Conservation (phyloP, 2,113 vertebrate genomes). For the Rallus limicola region DNA sequence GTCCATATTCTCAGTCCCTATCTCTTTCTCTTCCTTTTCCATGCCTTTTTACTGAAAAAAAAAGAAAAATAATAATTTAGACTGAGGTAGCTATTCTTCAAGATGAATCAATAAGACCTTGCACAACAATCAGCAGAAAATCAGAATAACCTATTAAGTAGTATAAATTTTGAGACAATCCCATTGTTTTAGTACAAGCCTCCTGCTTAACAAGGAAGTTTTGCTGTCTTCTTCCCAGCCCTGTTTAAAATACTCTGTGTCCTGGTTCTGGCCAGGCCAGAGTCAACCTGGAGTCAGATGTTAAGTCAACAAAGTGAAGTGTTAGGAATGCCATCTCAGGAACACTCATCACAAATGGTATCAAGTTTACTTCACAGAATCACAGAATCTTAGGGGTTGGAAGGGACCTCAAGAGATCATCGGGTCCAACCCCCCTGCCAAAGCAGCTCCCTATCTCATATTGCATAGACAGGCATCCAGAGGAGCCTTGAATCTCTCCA, state of each 20-base stretch:
- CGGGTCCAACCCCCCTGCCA: too few species aligned
- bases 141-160: background rate
- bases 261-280: too few species aligned
- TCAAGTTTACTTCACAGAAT: background rate
- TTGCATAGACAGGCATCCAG: too few species aligned
- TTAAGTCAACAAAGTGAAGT: background rate
- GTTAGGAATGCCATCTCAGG: background rate
- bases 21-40: background rate
- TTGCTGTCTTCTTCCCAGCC: background rate
- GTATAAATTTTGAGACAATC: background rate
- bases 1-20: rapidly evolving
- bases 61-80: background rate
- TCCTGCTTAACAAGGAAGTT: background rate
- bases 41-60: background rate
- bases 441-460: too few species aligned
- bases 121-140: background rate
- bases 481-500: too few species aligned
- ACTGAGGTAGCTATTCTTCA: background rate
- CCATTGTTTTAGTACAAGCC: background rate
- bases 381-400: too few species aligned
- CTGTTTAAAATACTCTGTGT: background rate
- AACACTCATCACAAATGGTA: background rate
- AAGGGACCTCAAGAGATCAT: too few species aligned
- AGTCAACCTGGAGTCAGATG: too few species aligned
- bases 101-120: background rate